These are phyloP conservation scores for Tethea ocularis DNA, from an alignment of 2,888 invertebrate genomes.

Conservation along the genomic window DNA sequence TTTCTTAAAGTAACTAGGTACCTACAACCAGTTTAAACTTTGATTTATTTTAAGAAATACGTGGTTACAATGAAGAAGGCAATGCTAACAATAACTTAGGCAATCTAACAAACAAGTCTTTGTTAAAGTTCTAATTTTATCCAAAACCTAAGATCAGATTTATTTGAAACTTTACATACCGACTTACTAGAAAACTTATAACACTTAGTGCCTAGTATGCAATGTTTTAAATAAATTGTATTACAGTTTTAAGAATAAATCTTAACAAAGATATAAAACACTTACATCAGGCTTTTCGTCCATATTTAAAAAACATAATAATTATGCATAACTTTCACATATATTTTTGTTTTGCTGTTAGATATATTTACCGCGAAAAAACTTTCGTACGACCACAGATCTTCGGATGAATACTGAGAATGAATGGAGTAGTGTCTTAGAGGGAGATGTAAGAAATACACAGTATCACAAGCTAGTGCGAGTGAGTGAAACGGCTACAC, in stretches of 20 bases:
- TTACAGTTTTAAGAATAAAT: neutral
- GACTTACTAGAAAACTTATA: too few species aligned
- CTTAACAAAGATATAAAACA: conserved; percentile 9
- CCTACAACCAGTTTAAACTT: neutral
- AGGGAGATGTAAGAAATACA: conserved; percentile 37
- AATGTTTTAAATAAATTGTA: neutral
- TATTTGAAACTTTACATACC: neutral
- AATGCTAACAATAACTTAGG: neutral
- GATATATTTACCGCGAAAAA: conserved; percentile 29
- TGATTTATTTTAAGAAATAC: neutral
- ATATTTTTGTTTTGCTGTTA: conserved; percentile 18
- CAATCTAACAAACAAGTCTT: neutral
- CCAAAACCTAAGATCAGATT: neutral
- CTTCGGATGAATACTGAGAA: conserved; percentile 37
- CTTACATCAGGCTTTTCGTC: conserved; percentile 24
- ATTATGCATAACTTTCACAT: conserved; percentile 29
- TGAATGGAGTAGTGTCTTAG: conserved; percentile 42
- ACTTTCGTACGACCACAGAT: conserved; percentile 40
- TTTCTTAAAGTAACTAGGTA: neutral
- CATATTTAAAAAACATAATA: neutral
- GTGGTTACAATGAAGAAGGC: neutral
- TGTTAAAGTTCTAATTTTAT: neutral
- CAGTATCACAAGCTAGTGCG: conserved; percentile 18
- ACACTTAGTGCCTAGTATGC: too few species aligned
- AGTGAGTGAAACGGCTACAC: conserved; percentile 42